Percentiles rank a stretch among this genome's conserved stretches.
phyloP scores from a whole-genome alignment of 2,113 vertebrate species.

The Ammodytes dubius region DNA sequence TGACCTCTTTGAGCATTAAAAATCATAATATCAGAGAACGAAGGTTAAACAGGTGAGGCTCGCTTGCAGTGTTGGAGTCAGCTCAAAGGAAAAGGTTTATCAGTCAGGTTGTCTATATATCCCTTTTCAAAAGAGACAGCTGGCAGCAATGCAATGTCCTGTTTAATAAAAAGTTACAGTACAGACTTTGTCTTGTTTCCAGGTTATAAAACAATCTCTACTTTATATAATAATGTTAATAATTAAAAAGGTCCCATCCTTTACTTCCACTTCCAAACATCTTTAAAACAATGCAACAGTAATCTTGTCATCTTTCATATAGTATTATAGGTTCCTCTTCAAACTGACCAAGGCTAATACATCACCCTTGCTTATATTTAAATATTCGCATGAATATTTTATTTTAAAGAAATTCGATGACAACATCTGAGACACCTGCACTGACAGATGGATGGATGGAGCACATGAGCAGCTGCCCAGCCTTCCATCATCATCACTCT shows the following conservation, averaged over 20 bases:
- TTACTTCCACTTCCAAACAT: not conserved
- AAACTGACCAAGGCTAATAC: not conserved
- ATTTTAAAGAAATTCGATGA: not conserved
- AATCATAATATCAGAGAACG: not conserved
- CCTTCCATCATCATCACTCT: not conserved
- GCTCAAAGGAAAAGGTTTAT: not conserved
- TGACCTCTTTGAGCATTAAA: not conserved
- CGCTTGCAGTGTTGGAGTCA: not conserved
- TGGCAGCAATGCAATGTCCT: not conserved
- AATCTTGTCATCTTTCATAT: not conserved
- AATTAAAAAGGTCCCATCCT: not conserved
- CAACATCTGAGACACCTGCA: not conserved
- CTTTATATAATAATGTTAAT: fast-evolving
- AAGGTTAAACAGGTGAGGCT: not conserved
- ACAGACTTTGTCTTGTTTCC: not conserved
- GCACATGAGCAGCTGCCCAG: not conserved
- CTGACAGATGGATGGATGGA: not conserved
- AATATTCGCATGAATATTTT: not conserved
- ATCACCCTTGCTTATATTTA: not conserved
- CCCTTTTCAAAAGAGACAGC: not conserved
- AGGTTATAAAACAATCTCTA: not conserved
- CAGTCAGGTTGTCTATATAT: constrained; percentile 4
- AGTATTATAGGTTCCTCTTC: not conserved
- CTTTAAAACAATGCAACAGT: not conserved
- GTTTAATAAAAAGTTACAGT: not conserved